phyloP scores from a whole-genome alignment of 2,888 invertebrate genomes.

The Ichneumon xanthorius region DNA sequence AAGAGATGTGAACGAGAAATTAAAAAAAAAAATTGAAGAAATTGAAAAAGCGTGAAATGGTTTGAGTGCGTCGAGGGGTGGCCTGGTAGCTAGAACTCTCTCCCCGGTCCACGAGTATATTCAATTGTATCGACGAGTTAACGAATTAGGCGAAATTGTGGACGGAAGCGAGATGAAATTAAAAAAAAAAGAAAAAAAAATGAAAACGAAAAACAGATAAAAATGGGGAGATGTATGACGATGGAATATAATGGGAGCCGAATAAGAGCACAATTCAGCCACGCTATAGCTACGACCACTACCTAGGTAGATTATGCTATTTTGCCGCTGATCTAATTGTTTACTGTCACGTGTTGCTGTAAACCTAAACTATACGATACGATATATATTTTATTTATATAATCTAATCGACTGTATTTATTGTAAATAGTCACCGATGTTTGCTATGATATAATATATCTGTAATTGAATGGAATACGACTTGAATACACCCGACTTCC shows the following conservation, averaged over 20 bases:
- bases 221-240: slow-evolving; percentile 44
- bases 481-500: slow-evolving; percentile 69
- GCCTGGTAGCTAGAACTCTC: slow-evolving; percentile 58
- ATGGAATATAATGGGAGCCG: slow-evolving; percentile 61
- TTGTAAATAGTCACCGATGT: slow-evolving; percentile 84
- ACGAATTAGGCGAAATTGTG: slow-evolving; percentile 50
- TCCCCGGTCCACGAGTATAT: slow-evolving; percentile 63
- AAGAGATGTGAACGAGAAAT: slow-evolving; percentile 29
- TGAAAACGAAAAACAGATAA: slow-evolving; percentile 45
- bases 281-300: slow-evolving; percentile 83
- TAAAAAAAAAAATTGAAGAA: neutral
- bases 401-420: slow-evolving; percentile 84
- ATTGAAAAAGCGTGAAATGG: slow-evolving; percentile 11
- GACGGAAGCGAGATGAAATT: slow-evolving; percentile 50
- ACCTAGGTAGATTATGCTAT: slow-evolving; percentile 83
- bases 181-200: slow-evolving; percentile 40
- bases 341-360: slow-evolving; percentile 84
- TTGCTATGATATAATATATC: slow-evolving; percentile 84
- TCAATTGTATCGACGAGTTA: slow-evolving; percentile 59
- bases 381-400: slow-evolving; percentile 84
- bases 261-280: slow-evolving; percentile 75
- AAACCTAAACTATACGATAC: slow-evolving; percentile 82
- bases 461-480: slow-evolving; percentile 83
- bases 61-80: slow-evolving; percentile 37
- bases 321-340: slow-evolving; percentile 84